Evolutionary conservation across 2,797 vertebrate species (phyloP).

Genomic region (Salmo trutta): DNA sequence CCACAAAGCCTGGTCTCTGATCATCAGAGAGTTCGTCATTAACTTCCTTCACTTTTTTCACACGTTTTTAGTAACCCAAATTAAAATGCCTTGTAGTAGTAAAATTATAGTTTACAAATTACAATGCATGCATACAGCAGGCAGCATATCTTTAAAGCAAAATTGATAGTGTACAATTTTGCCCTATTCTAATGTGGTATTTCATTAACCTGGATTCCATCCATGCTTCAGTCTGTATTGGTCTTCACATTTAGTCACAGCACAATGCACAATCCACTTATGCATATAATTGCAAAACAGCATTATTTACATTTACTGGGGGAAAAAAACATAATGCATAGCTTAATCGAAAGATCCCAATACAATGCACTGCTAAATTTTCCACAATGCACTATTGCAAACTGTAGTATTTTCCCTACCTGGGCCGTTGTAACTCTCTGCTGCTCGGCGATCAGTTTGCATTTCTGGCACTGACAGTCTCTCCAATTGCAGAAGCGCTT

Average conservation of each 20-base stretch:
- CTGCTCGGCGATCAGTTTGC: conserved; percentile 87
- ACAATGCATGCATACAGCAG: no score
- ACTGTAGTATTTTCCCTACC: conserved; percentile 67
- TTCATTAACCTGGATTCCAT: neutral
- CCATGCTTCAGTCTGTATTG: neutral
- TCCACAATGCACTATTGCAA: neutral
- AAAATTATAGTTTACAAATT: no score
- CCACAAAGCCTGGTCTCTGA: no score
- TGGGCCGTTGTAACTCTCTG: conserved; percentile 96
- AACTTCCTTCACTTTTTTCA: no score
- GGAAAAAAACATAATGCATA: neutral
- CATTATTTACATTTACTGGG: no score
- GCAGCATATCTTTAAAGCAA: no score
- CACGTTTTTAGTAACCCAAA: no score
- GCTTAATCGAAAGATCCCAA: neutral
- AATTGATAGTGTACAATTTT: neutral
- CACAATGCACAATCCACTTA: neutral
- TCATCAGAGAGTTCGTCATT: no score
- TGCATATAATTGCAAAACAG: neutral
- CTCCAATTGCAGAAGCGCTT: conserved; percentile 95
- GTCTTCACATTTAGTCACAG: neutral
- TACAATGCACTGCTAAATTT: neutral
- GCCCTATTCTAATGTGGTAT: neutral
- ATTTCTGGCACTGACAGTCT: conserved; percentile 91
- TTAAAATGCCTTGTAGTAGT: no score